These are phyloP conservation scores for Dasypus novemcinctus DNA, from an alignment of 2,113 vertebrate genomes.

Conservation along the genomic window DNA sequence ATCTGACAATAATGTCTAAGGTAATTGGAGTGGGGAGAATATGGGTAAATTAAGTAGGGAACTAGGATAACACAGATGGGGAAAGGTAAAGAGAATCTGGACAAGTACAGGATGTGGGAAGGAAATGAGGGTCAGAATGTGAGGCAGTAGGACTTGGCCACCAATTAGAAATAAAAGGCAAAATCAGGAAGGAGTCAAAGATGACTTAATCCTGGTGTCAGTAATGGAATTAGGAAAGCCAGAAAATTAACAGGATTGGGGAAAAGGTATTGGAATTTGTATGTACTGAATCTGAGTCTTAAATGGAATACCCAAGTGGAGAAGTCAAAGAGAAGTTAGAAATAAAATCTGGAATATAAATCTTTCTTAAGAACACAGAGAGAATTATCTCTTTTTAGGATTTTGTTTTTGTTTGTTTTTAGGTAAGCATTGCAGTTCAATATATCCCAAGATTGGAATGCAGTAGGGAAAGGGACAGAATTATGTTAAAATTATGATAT, in stretches of 20 bases:
- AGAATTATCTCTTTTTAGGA: neutral
- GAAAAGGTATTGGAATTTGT: neutral
- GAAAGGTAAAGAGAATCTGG: neutral
- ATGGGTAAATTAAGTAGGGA: neutral
- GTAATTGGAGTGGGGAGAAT: neutral
- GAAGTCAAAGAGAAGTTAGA: neutral
- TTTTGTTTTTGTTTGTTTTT: neutral
- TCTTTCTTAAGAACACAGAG: neutral
- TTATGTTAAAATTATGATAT: neutral
- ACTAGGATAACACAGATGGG: neutral
- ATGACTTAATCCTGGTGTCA: neutral
- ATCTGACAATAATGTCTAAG: neutral
- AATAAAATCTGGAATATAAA: neutral
- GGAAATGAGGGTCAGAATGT: neutral
- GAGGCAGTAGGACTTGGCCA: neutral
- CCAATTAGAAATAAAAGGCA: neutral
- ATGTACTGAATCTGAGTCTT: neutral
- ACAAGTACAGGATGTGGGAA: neutral
- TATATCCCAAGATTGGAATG: neutral
- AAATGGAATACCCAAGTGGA: neutral
- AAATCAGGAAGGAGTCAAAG: neutral
- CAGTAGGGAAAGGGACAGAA: neutral
- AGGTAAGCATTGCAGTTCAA: neutral
- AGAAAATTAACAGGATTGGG: neutral
- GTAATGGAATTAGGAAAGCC: neutral